Percentiles rank a stretch among this genome's conserved stretches.
Evolutionary conservation across 2,888 invertebrate species (phyloP).

Genomic region (Orthosia cruda): DNA sequence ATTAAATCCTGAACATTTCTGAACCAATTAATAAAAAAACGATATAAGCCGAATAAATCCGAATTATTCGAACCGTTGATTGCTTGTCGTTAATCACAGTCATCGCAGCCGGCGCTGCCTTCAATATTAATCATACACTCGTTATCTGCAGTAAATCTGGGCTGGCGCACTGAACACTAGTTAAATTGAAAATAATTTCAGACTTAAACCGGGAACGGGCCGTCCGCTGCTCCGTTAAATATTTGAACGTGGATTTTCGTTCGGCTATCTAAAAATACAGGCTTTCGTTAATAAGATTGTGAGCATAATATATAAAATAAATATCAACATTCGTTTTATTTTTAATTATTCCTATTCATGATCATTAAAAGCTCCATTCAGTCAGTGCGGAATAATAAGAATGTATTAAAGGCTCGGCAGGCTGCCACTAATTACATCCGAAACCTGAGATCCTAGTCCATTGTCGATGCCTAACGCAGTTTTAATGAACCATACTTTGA

Average conservation of each 20-base stretch:
- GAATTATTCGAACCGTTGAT: constrained; percentile 82
- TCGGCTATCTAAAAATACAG: constrained; percentile 30
- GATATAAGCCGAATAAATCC: constrained; percentile 76
- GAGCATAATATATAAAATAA: constrained; percentile 30
- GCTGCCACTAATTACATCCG: constrained; percentile 85
- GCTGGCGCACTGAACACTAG: constrained; percentile 72
- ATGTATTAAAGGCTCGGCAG: constrained; percentile 51
- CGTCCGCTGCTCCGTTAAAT: constrained; percentile 56
- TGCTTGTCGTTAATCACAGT: constrained; percentile 86
- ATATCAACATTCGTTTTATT: constrained; percentile 30
- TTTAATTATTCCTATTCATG: constrained; percentile 41
- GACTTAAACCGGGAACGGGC: constrained; percentile 65
- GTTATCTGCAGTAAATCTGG: constrained; percentile 82
- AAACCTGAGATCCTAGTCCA: constrained; percentile 78
- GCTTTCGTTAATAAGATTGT: constrained; percentile 34
- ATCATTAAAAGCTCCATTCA: constrained; percentile 55
- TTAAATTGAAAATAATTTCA: constrained; percentile 80
- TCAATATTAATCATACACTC: constrained; percentile 85
- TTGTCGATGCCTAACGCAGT: constrained; percentile 83
- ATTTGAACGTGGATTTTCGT: constrained; percentile 56
- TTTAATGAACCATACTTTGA: constrained; percentile 88
- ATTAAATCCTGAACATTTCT: constrained; percentile 60
- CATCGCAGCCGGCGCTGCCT: constrained; percentile 75
- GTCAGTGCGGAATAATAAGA: constrained; percentile 46
- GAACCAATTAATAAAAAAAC: constrained; percentile 68